phyloP scores from a whole-genome alignment of 2,888 invertebrate species.

The Sphaeridia pumilis region DNA sequence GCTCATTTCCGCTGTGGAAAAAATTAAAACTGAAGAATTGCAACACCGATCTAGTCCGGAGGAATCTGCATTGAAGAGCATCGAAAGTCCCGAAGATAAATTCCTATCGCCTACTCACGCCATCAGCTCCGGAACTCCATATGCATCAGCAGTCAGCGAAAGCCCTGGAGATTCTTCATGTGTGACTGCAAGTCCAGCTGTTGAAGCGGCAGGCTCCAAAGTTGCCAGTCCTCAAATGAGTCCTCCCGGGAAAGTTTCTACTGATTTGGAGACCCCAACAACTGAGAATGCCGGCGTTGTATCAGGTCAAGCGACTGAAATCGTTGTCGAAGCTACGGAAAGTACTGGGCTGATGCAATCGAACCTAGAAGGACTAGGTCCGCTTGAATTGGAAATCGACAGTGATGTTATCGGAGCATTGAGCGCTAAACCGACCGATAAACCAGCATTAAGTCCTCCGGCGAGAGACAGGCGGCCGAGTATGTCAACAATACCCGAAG shows the following conservation, averaged over 20 bases:
- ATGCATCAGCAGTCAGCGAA: slow-evolving; percentile 12
- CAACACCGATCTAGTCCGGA: neutral
- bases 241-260: neutral
- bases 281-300: slow-evolving; percentile 2
- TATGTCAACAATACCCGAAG: slow-evolving; percentile 6
- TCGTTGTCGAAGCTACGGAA: slow-evolving; percentile 9
- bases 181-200: slow-evolving; percentile 14
- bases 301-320: slow-evolving; percentile 2
- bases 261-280: neutral
- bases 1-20: slow-evolving; percentile 12
- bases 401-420: too few relatives aligned
- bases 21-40: slow-evolving; percentile 1
- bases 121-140: slow-evolving; percentile 4
- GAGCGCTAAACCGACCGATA: neutral
- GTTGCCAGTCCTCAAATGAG: neutral
- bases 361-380: neutral
- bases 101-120: slow-evolving; percentile 6
- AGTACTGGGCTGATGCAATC: slow-evolving; percentile 1
- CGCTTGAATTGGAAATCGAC: neutral
- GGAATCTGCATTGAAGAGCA: neutral
- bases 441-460: neutral
- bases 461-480: neutral
- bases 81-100: neutral
- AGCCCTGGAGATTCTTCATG: slow-evolving; percentile 13
- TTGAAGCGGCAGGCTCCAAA: slow-evolving; percentile 1